Evolutionary conservation across 2,113 vertebrate genomes (phyloP).

Genomic region (Calcarius ornatus): DNA sequence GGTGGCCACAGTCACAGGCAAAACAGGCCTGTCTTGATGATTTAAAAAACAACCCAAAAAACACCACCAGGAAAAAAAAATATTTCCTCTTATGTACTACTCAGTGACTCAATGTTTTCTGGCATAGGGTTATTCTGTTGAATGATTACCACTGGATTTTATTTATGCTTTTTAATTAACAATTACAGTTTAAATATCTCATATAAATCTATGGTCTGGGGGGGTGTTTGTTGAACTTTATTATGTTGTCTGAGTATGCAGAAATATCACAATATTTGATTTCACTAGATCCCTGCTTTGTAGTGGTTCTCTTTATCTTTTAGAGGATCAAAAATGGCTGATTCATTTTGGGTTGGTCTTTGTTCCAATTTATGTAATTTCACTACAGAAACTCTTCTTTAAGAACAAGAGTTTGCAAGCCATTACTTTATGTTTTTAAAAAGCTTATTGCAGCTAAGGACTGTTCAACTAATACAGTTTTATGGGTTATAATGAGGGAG

Average conservation of each 20-base stretch:
- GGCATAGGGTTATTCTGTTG: conserved; percentile 51
- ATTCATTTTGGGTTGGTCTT: not conserved
- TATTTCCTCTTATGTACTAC: not conserved
- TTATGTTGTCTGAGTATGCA: conserved; percentile 47
- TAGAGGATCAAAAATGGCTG: not conserved
- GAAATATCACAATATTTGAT: conserved; percentile 32
- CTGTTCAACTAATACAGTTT: conserved; percentile 26
- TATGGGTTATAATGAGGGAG: conserved; percentile 54
- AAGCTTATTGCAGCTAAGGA: conserved; percentile 4
- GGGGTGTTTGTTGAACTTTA: conserved; percentile 1
- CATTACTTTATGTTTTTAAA: not conserved
- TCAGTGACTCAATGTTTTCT: conserved; percentile 17
- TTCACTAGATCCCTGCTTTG: not conserved
- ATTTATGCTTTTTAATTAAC: conserved; percentile 68
- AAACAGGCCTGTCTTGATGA: not conserved
- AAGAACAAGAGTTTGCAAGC: not conserved
- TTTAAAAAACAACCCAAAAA: not conserved
- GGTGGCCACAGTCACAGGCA: not conserved
- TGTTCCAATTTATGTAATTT: not conserved
- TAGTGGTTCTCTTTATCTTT: not conserved
- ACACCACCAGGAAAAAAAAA: not conserved
- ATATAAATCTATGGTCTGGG: conserved; percentile 8
- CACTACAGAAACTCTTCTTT: not conserved
- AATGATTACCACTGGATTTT: conserved; percentile 19
- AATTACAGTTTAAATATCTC: conserved; percentile 47